Conservation (phyloP, 2,113 vertebrate genomes). For the Gymnocephalus cernua region DNA sequence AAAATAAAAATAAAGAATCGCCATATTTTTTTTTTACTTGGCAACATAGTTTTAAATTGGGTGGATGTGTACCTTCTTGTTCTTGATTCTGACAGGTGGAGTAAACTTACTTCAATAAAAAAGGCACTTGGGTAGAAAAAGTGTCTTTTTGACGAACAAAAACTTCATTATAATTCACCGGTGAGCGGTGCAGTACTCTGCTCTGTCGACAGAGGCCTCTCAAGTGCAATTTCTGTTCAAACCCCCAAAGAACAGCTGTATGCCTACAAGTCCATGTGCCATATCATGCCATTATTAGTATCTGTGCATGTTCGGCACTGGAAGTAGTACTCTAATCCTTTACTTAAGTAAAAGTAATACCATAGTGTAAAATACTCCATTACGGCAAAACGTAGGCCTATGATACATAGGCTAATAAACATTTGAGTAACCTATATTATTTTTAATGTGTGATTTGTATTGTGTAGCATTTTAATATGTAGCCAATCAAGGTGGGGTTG, state of each 20-base stretch:
- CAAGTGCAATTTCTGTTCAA: neutral
- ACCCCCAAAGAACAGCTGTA: neutral
- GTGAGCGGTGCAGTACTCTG: constrained; percentile 1
- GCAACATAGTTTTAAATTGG: neutral
- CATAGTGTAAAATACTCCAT: neutral
- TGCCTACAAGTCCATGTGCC: neutral
- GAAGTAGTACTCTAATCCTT: neutral
- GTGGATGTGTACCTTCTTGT: too few relatives aligned
- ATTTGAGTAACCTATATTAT: neutral
- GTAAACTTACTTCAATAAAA: neutral
- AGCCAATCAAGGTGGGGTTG: too few relatives aligned
- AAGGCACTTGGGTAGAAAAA: neutral
- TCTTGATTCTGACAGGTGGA: neutral
- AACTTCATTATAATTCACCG: neutral
- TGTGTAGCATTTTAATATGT: neutral
- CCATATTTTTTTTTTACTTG: neutral
- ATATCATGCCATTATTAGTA: too few relatives aligned
- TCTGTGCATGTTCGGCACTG: neutral
- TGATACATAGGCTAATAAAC: too few relatives aligned
- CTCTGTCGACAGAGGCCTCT: constrained; percentile 48
- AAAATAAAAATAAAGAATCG: neutral
- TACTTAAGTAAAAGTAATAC: neutral
- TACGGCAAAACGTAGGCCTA: neutral
- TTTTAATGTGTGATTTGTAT: neutral
- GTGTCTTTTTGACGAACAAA: neutral